These are phyloP conservation scores for Scolopax mira DNA, from an alignment of 2,113 vertebrate genomes.

Conservation along the genomic window DNA sequence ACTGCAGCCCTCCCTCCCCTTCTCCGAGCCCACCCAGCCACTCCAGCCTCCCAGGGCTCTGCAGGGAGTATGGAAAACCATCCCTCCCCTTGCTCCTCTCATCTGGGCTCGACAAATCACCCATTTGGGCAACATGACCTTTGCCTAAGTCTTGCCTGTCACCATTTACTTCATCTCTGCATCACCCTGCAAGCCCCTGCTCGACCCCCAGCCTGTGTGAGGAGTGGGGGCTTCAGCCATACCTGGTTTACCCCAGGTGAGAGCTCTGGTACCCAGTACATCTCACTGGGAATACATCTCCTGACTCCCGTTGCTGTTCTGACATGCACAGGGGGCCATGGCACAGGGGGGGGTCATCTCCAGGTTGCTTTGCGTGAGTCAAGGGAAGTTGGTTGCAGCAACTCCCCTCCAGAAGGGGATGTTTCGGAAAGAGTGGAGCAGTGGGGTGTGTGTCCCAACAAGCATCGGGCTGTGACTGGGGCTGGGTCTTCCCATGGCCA, in stretches of 20 bases:
- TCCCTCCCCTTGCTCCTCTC: accelerated
- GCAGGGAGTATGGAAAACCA: not conserved
- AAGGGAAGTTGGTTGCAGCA: not conserved
- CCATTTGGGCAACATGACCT: not conserved
- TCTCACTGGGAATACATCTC: not conserved
- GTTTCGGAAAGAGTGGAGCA: not conserved
- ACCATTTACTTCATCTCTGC: not conserved
- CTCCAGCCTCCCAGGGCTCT: not conserved
- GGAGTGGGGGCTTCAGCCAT: not conserved
- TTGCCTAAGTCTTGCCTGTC: not conserved
- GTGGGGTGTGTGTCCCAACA: accelerated
- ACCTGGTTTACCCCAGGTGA: not conserved
- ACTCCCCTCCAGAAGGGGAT: not conserved
- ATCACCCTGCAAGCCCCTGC: not conserved
- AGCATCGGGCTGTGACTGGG: not conserved
- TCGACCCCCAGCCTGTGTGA: not conserved
- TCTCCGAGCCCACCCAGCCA: not conserved
- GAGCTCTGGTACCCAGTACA: accelerated
- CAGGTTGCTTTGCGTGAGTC: not conserved
- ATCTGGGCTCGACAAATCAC: not conserved
- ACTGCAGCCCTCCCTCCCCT: not conserved
- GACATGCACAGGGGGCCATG: too few relatives aligned
- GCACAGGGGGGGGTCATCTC: not conserved
- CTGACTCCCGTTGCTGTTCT: not conserved
- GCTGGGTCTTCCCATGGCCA: not conserved